Percentiles rank a stretch among this genome's conserved stretches.
phyloP scores from a whole-genome alignment of 2,797 vertebrate genomes.

The Anisognathus igniventris region DNA sequence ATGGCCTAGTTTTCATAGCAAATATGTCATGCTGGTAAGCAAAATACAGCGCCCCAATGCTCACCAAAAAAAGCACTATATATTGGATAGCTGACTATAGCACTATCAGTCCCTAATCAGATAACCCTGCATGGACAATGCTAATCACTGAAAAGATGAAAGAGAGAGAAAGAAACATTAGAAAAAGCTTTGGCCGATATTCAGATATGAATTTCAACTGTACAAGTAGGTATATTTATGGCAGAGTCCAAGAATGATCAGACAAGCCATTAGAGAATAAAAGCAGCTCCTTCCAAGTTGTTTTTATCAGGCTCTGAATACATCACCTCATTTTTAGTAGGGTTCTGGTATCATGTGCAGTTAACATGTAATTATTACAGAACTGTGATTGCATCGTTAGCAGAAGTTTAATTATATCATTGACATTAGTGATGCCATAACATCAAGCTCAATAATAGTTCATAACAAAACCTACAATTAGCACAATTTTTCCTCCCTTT shows the following conservation, averaged over 20 bases:
- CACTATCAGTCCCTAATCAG: background rate
- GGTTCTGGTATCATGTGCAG: conserved; percentile 45
- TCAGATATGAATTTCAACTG: background rate
- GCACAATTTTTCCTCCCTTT: conserved; percentile 45
- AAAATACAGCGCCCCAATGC: background rate
- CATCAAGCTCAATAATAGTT: conserved; percentile 52
- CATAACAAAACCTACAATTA: conserved; percentile 66
- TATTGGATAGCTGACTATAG: background rate
- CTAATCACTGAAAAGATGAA: background rate
- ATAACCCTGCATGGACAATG: background rate
- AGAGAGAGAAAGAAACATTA: background rate
- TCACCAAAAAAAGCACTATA: background rate
- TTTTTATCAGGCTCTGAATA: conserved; percentile 33
- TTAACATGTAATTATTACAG: conserved; percentile 46
- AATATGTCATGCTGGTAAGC: background rate
- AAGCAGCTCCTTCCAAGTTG: background rate
- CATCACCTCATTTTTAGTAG: conserved; percentile 46
- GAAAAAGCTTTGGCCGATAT: background rate
- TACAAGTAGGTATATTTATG: conserved; percentile 10
- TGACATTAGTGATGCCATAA: conserved; percentile 64
- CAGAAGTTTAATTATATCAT: conserved; percentile 65
- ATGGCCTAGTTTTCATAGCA: background rate
- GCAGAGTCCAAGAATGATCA: conserved; percentile 19
- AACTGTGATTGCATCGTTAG: conserved; percentile 51
- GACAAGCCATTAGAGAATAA: background rate